Evolutionary conservation across 2,797 vertebrate genomes (phyloP).

Genomic region (Enteromius radiatus): DNA sequence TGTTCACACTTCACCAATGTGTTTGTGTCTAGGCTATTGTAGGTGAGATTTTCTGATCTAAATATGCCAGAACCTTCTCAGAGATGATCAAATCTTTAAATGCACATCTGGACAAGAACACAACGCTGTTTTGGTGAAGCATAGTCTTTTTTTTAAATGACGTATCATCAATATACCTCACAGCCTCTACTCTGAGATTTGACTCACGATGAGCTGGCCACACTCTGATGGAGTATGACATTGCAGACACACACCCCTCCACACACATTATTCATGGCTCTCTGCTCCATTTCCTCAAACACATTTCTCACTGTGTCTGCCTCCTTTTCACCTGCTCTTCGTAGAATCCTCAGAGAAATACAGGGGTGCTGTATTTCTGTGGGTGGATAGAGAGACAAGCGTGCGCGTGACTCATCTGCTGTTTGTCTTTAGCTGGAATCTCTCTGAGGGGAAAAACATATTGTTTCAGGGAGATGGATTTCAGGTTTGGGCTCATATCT

Average conservation of each 20-base stretch:
- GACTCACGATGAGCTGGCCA: slow-evolving; percentile 39
- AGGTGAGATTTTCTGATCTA: neutral
- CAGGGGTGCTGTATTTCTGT: slow-evolving; percentile 38
- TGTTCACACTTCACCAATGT: neutral
- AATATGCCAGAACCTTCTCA: neutral
- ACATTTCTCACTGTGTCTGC: slow-evolving; percentile 46
- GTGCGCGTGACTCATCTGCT: slow-evolving; percentile 45
- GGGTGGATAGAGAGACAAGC: slow-evolving; percentile 47
- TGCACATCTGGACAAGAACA: slow-evolving; percentile 8
- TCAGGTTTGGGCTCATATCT: slow-evolving; percentile 24
- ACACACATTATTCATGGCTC: slow-evolving; percentile 46
- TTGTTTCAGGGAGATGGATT: slow-evolving; percentile 24
- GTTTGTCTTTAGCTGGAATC: slow-evolving; percentile 48
- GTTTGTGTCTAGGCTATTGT: neutral
- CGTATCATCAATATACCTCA: slow-evolving; percentile 24
- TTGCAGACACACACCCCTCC: slow-evolving; percentile 42
- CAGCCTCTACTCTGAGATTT: slow-evolving; percentile 10
- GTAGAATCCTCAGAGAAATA: slow-evolving; percentile 29
- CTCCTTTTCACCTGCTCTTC: slow-evolving; percentile 44
- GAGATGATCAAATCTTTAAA: neutral
- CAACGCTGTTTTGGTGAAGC: neutral
- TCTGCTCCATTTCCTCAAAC: slow-evolving; percentile 47
- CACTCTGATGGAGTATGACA: slow-evolving; percentile 44
- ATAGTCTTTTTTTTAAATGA: neutral
- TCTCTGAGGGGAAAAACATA: slow-evolving; percentile 38